A percentile compares a stretch with the other conserved stretches of the same genome.
These are phyloP conservation scores for Sycophila texana DNA, from an alignment of 2,888 invertebrate genomes.

Conservation along the genomic window DNA sequence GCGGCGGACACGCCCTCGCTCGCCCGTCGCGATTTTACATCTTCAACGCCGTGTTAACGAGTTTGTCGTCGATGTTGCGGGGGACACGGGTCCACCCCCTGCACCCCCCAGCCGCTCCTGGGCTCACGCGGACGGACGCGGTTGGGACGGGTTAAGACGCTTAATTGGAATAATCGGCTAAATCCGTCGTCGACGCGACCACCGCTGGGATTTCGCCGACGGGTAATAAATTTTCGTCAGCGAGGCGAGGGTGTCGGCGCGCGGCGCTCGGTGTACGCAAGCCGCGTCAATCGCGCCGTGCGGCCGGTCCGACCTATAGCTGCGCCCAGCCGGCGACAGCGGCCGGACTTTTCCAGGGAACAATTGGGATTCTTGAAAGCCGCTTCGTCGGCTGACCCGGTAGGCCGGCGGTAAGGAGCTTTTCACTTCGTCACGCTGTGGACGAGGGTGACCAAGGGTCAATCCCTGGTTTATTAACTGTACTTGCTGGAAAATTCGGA, in stretches of 20 bases:
- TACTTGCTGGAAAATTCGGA: no score
- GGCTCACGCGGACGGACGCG: no score
- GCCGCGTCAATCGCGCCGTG: slow-evolving; percentile 11
- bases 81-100: not conserved
- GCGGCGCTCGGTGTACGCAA: not conserved
- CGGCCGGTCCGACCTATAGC: slow-evolving; percentile 2
- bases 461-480: no score
- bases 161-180: slow-evolving; percentile 58
- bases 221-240: slow-evolving; percentile 53
- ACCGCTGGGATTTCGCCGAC: slow-evolving; percentile 24
- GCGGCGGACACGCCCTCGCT: not conserved
- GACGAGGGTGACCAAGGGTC: no score
- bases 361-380: no score
- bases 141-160: slow-evolving; percentile 44
- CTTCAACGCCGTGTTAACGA: slow-evolving; percentile 44
- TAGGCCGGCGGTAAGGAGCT: no score
- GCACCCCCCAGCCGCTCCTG: not conserved
- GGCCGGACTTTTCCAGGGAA: not conserved
- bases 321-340: not conserved
- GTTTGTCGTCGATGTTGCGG: slow-evolving; percentile 28
- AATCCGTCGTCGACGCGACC: slow-evolving; percentile 47
- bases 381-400: no score
- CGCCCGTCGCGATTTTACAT: slow-evolving; percentile 15
- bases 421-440: no score
- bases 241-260: not conserved